These are phyloP conservation scores for Gastrophysa polygoni DNA, from an alignment of 2,888 invertebrate species.

Conservation along the genomic window DNA sequence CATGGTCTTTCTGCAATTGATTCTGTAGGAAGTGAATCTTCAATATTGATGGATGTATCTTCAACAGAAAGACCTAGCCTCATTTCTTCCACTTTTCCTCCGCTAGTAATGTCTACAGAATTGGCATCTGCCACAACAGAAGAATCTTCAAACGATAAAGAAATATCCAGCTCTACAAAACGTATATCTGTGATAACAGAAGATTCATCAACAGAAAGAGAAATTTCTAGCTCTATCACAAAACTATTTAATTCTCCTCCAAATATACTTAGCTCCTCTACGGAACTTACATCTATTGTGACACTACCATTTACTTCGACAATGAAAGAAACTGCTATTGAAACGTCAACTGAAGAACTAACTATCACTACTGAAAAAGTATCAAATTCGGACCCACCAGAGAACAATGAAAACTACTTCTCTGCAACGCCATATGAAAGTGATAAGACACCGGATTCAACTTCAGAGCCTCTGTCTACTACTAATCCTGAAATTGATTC, in stretches of 20 bases:
- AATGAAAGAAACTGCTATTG: not conserved
- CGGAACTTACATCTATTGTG: not conserved
- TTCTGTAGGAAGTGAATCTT: not conserved
- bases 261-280: not conserved
- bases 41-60: not conserved
- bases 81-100: not conserved
- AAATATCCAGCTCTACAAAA: not conserved
- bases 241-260: not conserved
- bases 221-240: not conserved
- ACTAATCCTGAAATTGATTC: not conserved
- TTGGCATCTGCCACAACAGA: too few relatives aligned
- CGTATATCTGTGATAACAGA: slow-evolving; percentile 3
- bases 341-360: not conserved
- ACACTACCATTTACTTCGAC: not conserved
- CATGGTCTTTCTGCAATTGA: not conserved
- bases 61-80: too few relatives aligned
- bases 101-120: not conserved
- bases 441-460: not conserved
- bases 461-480: not conserved
- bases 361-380: not conserved
- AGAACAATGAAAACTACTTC: not conserved
- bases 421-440: not conserved
- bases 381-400: not conserved
- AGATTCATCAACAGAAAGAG: slow-evolving; percentile 2
- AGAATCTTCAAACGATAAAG: too few relatives aligned